Conservation (phyloP, 2,888 invertebrate genomes). For the Crepidodera aurea region DNA sequence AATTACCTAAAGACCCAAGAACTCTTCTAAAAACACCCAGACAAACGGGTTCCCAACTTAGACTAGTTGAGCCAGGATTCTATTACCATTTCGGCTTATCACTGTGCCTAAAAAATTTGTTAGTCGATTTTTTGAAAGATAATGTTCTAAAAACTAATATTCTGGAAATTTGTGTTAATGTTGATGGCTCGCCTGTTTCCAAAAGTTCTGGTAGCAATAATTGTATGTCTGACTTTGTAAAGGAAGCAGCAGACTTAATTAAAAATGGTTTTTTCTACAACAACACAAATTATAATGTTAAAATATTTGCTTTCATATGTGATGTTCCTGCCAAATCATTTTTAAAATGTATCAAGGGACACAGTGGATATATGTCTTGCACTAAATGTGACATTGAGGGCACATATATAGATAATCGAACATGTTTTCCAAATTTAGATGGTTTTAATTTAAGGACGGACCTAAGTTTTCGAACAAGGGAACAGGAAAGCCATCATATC, state of each 20-base stretch:
- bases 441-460: slow-evolving; percentile 4
- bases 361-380: no score
- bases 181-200: slow-evolving; percentile 24
- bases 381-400: slow-evolving; percentile 5
- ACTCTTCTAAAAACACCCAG: slow-evolving; percentile 15
- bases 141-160: neutral
- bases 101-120: neutral
- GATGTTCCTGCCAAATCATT: slow-evolving; percentile 16
- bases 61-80: slow-evolving; percentile 15
- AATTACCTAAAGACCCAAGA: slow-evolving; percentile 11
- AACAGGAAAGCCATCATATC: slow-evolving; percentile 13
- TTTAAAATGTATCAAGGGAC: slow-evolving; percentile 3
- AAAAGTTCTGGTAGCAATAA: slow-evolving; percentile 22
- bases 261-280: slow-evolving; percentile 4
- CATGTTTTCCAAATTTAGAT: slow-evolving; percentile 3
- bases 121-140: no score
- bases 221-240: slow-evolving; percentile 13
- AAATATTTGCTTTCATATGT: slow-evolving; percentile 19
- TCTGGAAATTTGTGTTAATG: slow-evolving; percentile 17
- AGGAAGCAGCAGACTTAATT: slow-evolving; percentile 4
- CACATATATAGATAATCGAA: slow-evolving; percentile 8
- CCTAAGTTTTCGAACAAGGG: neutral
- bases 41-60: no score
- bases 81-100: slow-evolving; percentile 23
- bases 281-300: neutral